phyloP scores from a whole-genome alignment of 2,888 invertebrate genomes.

The Blera fallax region DNA sequence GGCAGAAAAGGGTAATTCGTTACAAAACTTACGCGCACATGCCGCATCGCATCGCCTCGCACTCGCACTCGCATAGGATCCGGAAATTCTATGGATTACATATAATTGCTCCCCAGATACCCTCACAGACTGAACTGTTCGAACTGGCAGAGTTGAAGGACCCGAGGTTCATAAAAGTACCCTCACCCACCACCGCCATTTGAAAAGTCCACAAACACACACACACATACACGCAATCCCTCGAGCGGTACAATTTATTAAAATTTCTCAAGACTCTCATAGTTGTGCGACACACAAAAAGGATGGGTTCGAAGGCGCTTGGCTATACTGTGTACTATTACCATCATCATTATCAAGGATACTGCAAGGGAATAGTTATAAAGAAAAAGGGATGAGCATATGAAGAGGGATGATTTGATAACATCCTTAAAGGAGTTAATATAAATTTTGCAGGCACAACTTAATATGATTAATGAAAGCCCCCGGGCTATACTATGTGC shows the following conservation, averaged over 20 bases:
- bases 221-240: conserved; percentile 1
- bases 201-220: conserved; percentile 12
- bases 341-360: conserved; percentile 48
- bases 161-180: conserved; percentile 23
- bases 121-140: neutral
- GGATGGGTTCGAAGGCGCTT: neutral
- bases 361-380: conserved; percentile 20
- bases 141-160: conserved; percentile 14
- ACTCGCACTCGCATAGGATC: neutral
- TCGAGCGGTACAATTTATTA: conserved; percentile 61
- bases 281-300: conserved; percentile 21
- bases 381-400: conserved; percentile 9
- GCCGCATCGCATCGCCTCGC: neutral
- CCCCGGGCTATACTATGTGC: conserved; percentile 28
- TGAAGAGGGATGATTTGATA: conserved; percentile 44
- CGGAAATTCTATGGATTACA: conserved; percentile 34
- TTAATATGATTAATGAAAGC: conserved; percentile 70
- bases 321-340: neutral
- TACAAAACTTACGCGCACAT: conserved; percentile 8
- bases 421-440: conserved; percentile 66
- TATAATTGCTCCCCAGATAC: conserved; percentile 51
- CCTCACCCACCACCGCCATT: conserved; percentile 9
- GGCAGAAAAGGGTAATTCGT: conserved; percentile 15
- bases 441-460: conserved; percentile 57
- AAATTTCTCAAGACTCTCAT: conserved; percentile 63